Evolutionary conservation across 1,140 invertebrate species (phyloP), one percentile per base, ranked within the genome.

Genomic region (Drosophila rufa): DNA sequence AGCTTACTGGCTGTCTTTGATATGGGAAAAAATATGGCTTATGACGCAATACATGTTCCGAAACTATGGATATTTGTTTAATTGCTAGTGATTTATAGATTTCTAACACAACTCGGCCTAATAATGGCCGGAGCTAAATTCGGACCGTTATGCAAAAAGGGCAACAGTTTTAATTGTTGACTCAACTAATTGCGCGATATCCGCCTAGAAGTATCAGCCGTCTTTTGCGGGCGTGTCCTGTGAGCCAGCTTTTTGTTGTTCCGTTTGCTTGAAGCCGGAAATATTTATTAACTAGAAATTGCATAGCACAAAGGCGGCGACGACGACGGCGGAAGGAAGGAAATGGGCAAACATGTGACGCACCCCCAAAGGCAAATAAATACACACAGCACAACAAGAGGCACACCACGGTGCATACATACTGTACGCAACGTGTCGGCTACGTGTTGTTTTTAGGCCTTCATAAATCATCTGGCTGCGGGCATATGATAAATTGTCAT

Each of bases 401-500:
- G n/a, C 33, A 47, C 45, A 38, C 7, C 25, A 47, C 36, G 25
- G 62, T 45, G 42, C 55, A 77, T 68, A 68, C 66, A n/a, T 59
- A 61, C 8, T 25, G 19, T 56, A 51, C 68, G 57, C 68, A 75
- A 74, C 57, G 70, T 74, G 58, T 62, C 64, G 73, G 67, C 53
- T 71, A 71, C 69, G 69, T 70, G 51, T 42, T 82, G 64, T 62
- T 71, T 40, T 46, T 76, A 70, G 59, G 74, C 68, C 68, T 80
- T 78, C 89, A 91, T 91, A 91, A 91, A 91, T 91, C 87, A 91
- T 91, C 80, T 47, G 75, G 73, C 69, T 80, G 71, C 68, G 75
- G 79, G 83, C 83, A 71, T 82, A 91, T 91, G 87, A 91, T 91
- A 91, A 91, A 91, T 91, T 91, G 89, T 89, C 89, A 89, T 91